phyloP scores from a whole-genome alignment of 2,888 invertebrate species.

The Hylaea fasciaria region DNA sequence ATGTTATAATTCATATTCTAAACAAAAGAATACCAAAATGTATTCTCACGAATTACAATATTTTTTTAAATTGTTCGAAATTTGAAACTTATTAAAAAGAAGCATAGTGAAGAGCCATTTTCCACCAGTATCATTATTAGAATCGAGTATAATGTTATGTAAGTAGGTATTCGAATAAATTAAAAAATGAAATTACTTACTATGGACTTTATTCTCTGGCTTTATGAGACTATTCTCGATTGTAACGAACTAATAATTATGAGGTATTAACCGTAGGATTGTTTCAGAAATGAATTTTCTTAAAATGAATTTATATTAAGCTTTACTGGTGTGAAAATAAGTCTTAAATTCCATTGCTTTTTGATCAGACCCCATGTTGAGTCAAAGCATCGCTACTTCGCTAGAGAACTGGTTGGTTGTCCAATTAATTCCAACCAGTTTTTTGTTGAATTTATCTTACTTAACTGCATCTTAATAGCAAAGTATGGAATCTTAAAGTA shows the following conservation, averaged over 20 bases:
- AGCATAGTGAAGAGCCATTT: conserved; percentile 8
- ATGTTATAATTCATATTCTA: conserved; percentile 6
- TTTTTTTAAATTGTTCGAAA: conserved; percentile 9
- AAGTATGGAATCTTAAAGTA: too few relatives aligned
- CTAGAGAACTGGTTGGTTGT: too few relatives aligned
- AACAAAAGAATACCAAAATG: conserved; percentile 37
- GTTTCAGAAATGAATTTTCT: conserved; percentile 33
- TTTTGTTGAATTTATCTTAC: too few relatives aligned
- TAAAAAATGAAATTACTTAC: conserved; percentile 1
- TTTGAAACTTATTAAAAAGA: conserved; percentile 14
- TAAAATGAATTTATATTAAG: neutral
- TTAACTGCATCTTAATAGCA: too few relatives aligned
- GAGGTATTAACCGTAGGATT: conserved; percentile 20
- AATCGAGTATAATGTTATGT: neutral
- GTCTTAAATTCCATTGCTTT: conserved; percentile 8
- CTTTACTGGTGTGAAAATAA: conserved; percentile 3
- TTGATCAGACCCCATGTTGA: neutral
- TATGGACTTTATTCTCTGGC: conserved; percentile 18
- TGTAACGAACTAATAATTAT: conserved; percentile 24
- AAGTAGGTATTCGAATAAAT: conserved; percentile 23
- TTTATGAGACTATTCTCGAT: conserved; percentile 5
- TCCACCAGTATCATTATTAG: neutral
- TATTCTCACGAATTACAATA: conserved; percentile 1
- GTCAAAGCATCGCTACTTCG: too few relatives aligned
- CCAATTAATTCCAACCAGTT: too few relatives aligned